These are phyloP conservation scores for Lasaia peninsularis DNA, from an alignment of 1,140 invertebrate species.

Conservation along the genomic window DNA sequence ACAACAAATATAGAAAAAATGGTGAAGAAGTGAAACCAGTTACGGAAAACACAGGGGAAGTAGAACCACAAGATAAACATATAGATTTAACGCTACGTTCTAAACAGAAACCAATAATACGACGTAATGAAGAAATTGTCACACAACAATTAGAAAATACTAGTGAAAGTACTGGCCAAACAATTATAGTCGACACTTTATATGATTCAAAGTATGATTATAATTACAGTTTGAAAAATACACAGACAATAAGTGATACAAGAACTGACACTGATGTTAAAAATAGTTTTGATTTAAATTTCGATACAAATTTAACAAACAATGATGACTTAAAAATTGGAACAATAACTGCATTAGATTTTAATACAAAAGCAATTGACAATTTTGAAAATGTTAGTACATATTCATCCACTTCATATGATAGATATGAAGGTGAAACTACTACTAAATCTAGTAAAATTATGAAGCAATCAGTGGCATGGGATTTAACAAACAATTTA, in stretches of 20 bases:
- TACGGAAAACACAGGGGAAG: conserved; percentile 11
- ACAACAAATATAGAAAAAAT: conserved; percentile 9
- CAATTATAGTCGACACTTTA: conserved; percentile 29
- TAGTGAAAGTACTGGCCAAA: conserved; percentile 14
- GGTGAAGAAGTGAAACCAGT: conserved; percentile 13
- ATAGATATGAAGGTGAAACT: too few species aligned
- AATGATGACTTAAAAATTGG: background rate
- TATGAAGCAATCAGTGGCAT: too few species aligned
- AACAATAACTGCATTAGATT: background rate
- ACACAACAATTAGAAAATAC: background rate
- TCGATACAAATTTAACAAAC: background rate
- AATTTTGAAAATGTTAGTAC: too few species aligned
- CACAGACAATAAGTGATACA: background rate
- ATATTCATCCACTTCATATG: too few species aligned
- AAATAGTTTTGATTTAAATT: background rate
- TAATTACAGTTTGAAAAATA: conserved; percentile 2
- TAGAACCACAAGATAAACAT: conserved; percentile 19
- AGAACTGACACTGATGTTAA: background rate
- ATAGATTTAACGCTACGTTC: conserved; percentile 36
- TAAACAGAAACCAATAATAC: conserved; percentile 23
- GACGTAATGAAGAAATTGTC: conserved; percentile 13
- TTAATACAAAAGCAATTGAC: background rate
- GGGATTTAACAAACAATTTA: too few species aligned
- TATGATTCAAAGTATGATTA: conserved; percentile 18
- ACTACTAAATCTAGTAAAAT: too few species aligned